Base-by-base conservation (phyloP, 37 sponge, comb jelly and placozoan species). In the Petrosia ficiformis region DNA sequence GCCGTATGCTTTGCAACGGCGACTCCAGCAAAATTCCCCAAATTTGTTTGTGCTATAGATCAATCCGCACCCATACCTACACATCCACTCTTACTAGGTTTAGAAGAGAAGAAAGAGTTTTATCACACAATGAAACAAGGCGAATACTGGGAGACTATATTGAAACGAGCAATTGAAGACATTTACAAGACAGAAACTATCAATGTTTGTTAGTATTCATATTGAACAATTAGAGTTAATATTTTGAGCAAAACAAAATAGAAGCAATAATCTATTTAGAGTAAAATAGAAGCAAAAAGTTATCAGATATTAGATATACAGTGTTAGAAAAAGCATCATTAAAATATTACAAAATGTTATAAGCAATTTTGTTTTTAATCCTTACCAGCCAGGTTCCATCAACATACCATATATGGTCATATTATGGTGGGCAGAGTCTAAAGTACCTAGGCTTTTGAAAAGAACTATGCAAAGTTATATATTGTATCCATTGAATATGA, bases 21-120 rank as follows among this genome's bases (percentile, higher is more conserved):
- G 0, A 80, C 86, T 44, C 67, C 77, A 5, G 77, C 77, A 1
- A 90, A 90, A 70, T 90, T 90, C 73, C 42, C 61, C 21, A 77
- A 75, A 66, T 77, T 68, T 42, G 70, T 80, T 22, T 14, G 54
- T 8, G 33, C 29, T 40, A 84, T 76, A 40, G 78, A 80, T 21
- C 26, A 80, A 33, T 24, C 72, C 5, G 24, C 61, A 5, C 82
- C 81, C 26, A n/a, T 70, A 5, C 82, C 81, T 30, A 22, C 30
- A 4, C 37, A 22, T 25, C 28, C 44, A 8, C 38, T 22, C 5
- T 41, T 82, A 25, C 42, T 43, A 21, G 70, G 25, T 1, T 48
- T 88, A 3, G 44, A 48, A 30, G 68, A 28, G 34, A 41, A 43
- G n/a, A 38, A 39, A 2, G 75, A 75, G 38, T 29, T 14, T 1